Evolutionary conservation across 2,113 vertebrate genomes (phyloP).

Genomic region (Camelus bactrianus): DNA sequence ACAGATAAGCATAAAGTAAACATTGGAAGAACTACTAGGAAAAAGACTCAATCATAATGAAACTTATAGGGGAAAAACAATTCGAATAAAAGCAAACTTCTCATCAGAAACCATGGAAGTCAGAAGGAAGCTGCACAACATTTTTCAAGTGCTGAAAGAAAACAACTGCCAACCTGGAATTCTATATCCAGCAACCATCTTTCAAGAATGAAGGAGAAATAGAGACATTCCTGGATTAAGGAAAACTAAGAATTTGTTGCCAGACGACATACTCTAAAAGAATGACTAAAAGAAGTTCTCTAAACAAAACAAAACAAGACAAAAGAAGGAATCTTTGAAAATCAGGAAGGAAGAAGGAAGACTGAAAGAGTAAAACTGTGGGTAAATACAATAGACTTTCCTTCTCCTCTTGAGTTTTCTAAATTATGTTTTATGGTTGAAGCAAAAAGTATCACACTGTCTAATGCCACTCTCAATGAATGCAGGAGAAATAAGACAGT

Average conservation of each 20-base stretch:
- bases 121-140: neutral
- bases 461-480: conserved; percentile 15
- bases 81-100: neutral
- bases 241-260: neutral
- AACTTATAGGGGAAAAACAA: neutral
- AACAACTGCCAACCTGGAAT: conserved; percentile 3
- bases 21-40: neutral
- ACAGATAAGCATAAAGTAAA: neutral
- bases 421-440: neutral
- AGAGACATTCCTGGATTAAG: neutral
- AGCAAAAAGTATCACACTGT: conserved; percentile 1
- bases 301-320: conserved; percentile 26
- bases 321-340: neutral
- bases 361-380: too few relatives aligned
- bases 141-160: neutral
- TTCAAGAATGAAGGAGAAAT: conserved; percentile 30
- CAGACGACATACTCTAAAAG: neutral
- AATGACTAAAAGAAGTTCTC: neutral
- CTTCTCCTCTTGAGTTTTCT: conserved; percentile 4
- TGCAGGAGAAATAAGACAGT: neutral
- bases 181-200: neutral
- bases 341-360: neutral
- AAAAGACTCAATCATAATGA: neutral
- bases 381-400: neutral
- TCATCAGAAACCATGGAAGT: conserved; percentile 17